Percentiles rank a stretch among this genome's conserved stretches.
Evolutionary conservation across 2,888 invertebrate genomes (phyloP).

Genomic region (Apoderus coryli): DNA sequence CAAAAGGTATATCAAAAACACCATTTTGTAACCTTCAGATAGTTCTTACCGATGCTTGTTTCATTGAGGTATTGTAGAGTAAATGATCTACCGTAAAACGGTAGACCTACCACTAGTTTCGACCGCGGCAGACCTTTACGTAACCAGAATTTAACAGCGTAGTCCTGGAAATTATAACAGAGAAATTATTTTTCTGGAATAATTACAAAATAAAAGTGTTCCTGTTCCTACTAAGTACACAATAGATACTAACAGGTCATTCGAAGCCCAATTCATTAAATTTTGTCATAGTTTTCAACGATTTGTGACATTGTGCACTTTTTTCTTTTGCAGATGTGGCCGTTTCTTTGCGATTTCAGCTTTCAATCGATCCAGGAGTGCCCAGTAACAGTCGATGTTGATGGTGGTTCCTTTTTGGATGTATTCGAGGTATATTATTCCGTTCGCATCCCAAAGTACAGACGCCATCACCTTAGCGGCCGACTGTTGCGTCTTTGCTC

Average conservation of each 20-base stretch:
- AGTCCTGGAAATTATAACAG: slow-evolving; percentile 36
- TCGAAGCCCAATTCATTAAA: no score
- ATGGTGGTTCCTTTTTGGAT: no score
- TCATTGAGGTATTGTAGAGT: slow-evolving; percentile 42
- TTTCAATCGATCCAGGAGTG: no score
- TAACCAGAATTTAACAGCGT: slow-evolving; percentile 51
- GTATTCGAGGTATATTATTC: no score
- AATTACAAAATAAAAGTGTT: slow-evolving; percentile 3
- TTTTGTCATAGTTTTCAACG: no score
- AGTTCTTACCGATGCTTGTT: slow-evolving; percentile 10
- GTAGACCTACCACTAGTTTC: slow-evolving; percentile 57
- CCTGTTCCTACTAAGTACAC: background rate
- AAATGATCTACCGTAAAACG: slow-evolving; percentile 59
- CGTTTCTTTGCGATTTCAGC: no score
- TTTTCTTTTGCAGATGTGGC: background rate
- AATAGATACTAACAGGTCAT: background rate
- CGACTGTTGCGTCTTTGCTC: no score
- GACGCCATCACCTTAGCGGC: no score
- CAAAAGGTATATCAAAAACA: slow-evolving; percentile 23
- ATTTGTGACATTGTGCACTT: background rate
- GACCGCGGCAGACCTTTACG: slow-evolving; percentile 47
- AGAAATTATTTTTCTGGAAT: background rate
- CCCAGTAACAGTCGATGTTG: no score
- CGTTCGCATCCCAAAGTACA: no score
- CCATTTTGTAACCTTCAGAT: slow-evolving; percentile 29